phyloP scores from a whole-genome alignment of 1,140 invertebrate genomes.

The Berghia stephanieae region DNA sequence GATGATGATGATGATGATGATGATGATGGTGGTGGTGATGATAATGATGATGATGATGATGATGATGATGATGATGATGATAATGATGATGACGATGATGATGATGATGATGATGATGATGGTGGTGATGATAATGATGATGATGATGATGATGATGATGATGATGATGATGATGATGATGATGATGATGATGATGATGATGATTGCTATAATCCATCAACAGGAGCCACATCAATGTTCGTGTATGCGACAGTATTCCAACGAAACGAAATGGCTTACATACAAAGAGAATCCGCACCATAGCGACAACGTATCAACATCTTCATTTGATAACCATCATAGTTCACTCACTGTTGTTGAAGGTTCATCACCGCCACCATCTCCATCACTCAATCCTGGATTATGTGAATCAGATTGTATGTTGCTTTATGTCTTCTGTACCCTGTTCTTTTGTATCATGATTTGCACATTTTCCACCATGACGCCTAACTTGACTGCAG shows the following conservation, averaged over 20 bases:
- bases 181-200: slow-evolving; percentile 2
- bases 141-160: slow-evolving; percentile 1
- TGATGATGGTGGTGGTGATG: no score
- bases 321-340: no score
- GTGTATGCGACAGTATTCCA: not conserved
- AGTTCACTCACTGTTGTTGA: no score
- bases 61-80: not conserved
- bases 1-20: no score
- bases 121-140: no score
- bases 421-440: slow-evolving; percentile 75
- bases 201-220: slow-evolving; percentile 6
- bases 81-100: not conserved
- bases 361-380: no score
- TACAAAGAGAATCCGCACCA: slow-evolving; percentile 64
- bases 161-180: slow-evolving; percentile 2
- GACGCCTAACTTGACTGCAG: slow-evolving; percentile 80
- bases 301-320: no score
- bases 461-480: slow-evolving; percentile 80
- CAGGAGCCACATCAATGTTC: not conserved
- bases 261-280: slow-evolving; percentile 61
- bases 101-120: slow-evolving; percentile 35
- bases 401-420: slow-evolving; percentile 74
- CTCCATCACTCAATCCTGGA: no score
- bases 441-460: slow-evolving; percentile 78
- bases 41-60: not conserved